Conservation (phyloP, 2,113 vertebrate species). For the Taurulus bubalis region DNA sequence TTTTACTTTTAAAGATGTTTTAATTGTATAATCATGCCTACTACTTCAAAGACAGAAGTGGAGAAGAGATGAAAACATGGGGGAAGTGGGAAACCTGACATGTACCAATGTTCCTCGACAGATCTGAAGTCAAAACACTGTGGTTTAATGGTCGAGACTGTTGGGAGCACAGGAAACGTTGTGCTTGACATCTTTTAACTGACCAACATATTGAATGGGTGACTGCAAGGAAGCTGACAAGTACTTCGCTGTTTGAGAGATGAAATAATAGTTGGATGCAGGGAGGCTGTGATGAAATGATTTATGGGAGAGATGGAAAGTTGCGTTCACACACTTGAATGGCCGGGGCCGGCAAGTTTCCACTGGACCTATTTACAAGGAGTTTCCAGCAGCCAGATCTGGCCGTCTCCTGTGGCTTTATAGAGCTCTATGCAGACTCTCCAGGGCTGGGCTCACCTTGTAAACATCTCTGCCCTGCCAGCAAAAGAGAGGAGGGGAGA, state of each 20-base stretch:
- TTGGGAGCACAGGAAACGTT: background rate
- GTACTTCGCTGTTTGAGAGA: slow-evolving; percentile 4
- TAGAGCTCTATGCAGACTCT: slow-evolving; percentile 43
- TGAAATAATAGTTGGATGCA: slow-evolving; percentile 27
- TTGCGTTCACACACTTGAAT: slow-evolving; percentile 54
- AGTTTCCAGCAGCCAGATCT: slow-evolving; percentile 60
- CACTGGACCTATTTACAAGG: slow-evolving; percentile 63
- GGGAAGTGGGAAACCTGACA: background rate
- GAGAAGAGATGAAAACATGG: background rate
- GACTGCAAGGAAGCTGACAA: slow-evolving; percentile 8
- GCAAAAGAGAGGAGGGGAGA: slow-evolving; percentile 26
- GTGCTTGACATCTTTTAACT: background rate
- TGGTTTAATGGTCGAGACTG: background rate
- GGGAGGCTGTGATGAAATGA: slow-evolving; percentile 22
- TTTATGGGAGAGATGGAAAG: slow-evolving; percentile 55
- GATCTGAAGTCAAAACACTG: background rate
- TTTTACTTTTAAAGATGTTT: background rate
- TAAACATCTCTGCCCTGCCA: slow-evolving; percentile 66
- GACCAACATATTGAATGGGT: background rate
- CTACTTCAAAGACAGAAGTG: background rate
- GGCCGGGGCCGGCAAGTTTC: slow-evolving; percentile 42
- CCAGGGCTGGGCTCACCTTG: slow-evolving; percentile 56
- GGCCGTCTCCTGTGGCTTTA: slow-evolving; percentile 58
- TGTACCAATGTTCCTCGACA: background rate
- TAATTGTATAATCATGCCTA: background rate